phyloP scores from a whole-genome alignment of 2,113 vertebrate genomes.

The Poeciliopsis turrubarensis region DNA sequence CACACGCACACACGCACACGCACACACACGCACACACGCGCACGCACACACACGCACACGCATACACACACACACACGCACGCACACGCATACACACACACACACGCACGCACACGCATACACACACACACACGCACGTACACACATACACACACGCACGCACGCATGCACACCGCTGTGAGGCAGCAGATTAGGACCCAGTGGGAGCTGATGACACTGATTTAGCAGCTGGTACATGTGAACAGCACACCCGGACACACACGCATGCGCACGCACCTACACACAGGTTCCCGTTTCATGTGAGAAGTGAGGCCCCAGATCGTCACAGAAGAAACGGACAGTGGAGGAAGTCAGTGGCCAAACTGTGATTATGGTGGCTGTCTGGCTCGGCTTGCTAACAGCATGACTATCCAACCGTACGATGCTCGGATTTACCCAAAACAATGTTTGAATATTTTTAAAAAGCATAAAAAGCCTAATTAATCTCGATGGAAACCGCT shows the following conservation, averaged over 20 bases:
- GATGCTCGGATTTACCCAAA: slow-evolving; percentile 6
- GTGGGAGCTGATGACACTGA: slow-evolving; percentile 64
- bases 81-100: neutral
- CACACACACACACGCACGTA: slow-evolving; percentile 7
- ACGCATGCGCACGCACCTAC: neutral
- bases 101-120: slow-evolving; percentile 2
- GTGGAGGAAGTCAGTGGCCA: slow-evolving; percentile 11
- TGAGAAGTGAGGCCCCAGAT: slow-evolving; percentile 41
- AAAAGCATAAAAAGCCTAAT: slow-evolving; percentile 46
- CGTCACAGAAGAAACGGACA: slow-evolving; percentile 37
- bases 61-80: slow-evolving; percentile 13
- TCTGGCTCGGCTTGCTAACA: neutral
- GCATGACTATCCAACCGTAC: slow-evolving; percentile 5
- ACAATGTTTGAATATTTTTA: slow-evolving; percentile 5
- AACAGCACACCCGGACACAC: slow-evolving; percentile 19
- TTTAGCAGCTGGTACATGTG: slow-evolving; percentile 68
- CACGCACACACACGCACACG: slow-evolving; percentile 3
- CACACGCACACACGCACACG: slow-evolving; percentile 14
- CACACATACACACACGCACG: slow-evolving; percentile 1
- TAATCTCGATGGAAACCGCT: slow-evolving; percentile 38
- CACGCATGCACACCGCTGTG: slow-evolving; percentile 41
- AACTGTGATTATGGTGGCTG: slow-evolving; percentile 22
- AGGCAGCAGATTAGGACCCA: slow-evolving; percentile 64
- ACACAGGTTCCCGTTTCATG: slow-evolving; percentile 37
- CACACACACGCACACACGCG: neutral